Evolutionary conservation across 92 coral and sea anemone genomes (phyloP), one percentile per base, ranked within the genome.

Genomic region (Metridium senile): DNA sequence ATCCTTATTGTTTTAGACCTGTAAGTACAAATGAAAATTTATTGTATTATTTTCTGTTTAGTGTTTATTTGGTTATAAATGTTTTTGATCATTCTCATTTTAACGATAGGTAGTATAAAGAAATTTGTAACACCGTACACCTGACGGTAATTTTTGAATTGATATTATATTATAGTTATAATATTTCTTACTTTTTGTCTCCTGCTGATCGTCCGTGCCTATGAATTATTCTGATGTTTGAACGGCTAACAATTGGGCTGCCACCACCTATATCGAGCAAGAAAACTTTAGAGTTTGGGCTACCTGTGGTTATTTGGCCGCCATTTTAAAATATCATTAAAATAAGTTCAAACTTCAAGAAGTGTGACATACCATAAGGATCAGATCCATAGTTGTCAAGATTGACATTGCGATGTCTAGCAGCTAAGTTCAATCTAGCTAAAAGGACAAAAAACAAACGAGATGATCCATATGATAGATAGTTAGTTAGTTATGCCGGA

Each of bases 391-490:
- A 79, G 28, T 77, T 83, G 27, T 89, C 93, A 31, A 85, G 80
- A 22, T 89, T 81, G 22, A 89, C 93, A 22, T 89, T 89, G 25
- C 93, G 87, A 26, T 89, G 93, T 46, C 93, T 86, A 19, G 93
- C 93, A 1, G 87, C 90, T n/a, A 74, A 69, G 73, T 89, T 89
- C 22, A 85, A 61, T 35, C 49, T 89, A 46, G 88, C 93, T 89
- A 39, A 47, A 11, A 82, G 57, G 51, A 39, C 34, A 56, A 31
- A 32, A 11, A 19, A 23, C 6, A 25, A 28, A 0, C 73, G 0
- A 32, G 23, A 54, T n/a, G 23, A 8, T 17, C 49, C 49, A 6
- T 39, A 4, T 4, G 6, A 39, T 4, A 13, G 49, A n/a, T n/a
- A 39, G 49, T 39, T 39, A 39, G 6, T 39, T 13, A 39, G 49